These are phyloP conservation scores for Martes martes DNA, from an alignment of 2,113 vertebrate genomes.

Conservation along the genomic window DNA sequence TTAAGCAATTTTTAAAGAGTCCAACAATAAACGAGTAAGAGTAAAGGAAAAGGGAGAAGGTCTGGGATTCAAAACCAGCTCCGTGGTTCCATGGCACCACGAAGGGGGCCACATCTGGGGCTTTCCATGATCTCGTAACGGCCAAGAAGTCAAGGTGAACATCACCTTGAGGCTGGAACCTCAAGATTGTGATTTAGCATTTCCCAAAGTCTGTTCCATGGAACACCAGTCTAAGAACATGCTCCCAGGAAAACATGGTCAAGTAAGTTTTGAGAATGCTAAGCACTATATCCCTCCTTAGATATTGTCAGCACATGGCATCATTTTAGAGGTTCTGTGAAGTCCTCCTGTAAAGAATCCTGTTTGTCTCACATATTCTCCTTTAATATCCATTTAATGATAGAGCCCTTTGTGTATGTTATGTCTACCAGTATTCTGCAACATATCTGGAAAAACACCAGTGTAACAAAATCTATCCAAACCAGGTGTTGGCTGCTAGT, in stretches of 20 bases:
- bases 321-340: background rate
- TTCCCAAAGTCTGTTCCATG: background rate
- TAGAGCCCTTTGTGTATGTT: background rate
- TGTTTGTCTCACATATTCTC: background rate
- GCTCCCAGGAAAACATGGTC: background rate
- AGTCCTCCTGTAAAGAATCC: background rate
- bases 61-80: background rate
- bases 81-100: background rate
- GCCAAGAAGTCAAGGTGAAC: background rate
- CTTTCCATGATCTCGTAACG: background rate
- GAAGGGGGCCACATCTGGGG: background rate
- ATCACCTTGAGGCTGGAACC: background rate
- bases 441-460: background rate
- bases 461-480: background rate
- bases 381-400: background rate
- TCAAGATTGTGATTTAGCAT: background rate
- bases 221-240: background rate
- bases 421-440: background rate
- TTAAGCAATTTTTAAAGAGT: background rate
- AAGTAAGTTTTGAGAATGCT: background rate
- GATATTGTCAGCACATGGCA: background rate
- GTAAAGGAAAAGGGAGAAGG: background rate
- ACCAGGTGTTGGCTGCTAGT: background rate
- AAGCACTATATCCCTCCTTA: background rate
- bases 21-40: background rate